These are phyloP conservation scores for Tribolium freemani DNA, from an alignment of 2,888 invertebrate species.

Conservation along the genomic window DNA sequence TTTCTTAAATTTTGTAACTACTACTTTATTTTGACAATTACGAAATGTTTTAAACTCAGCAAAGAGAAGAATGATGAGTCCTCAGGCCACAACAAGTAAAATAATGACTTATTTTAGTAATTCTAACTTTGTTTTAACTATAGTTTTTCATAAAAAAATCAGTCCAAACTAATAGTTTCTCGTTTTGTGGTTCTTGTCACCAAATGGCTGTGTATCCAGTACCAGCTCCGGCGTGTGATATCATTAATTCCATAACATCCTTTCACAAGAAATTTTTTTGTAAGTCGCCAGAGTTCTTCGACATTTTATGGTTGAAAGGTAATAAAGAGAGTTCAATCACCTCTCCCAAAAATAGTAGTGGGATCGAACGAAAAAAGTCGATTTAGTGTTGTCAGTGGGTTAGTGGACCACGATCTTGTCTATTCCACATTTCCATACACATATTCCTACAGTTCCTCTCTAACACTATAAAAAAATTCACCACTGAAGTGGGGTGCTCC, in stretches of 20 bases:
- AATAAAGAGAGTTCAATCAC: slow-evolving; percentile 52
- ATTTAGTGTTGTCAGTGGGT: slow-evolving; percentile 60
- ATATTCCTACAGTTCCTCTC: slow-evolving; percentile 25
- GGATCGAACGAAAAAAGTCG: slow-evolving; percentile 53
- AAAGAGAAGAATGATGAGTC: too few relatives aligned
- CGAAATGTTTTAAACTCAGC: too few relatives aligned
- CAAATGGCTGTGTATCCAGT: not conserved
- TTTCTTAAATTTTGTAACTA: too few relatives aligned
- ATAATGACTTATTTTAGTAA: too few relatives aligned
- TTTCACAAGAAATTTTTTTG: slow-evolving; percentile 39
- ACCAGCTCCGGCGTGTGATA: not conserved
- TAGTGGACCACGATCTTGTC: slow-evolving; percentile 59
- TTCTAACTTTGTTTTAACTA: too few relatives aligned
- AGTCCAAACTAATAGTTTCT: too few relatives aligned
- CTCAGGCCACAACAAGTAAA: too few relatives aligned
- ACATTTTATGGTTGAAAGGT: slow-evolving; percentile 44
- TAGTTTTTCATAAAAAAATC: too few relatives aligned
- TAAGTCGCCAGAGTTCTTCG: slow-evolving; percentile 39
- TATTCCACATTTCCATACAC: slow-evolving; percentile 49
- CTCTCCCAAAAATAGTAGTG: slow-evolving; percentile 56
- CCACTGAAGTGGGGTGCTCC: slow-evolving; percentile 24
- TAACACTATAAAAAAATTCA: not conserved
- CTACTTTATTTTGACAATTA: too few relatives aligned
- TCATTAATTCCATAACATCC: slow-evolving; percentile 34
- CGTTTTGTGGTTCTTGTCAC: too few relatives aligned